Conservation (phyloP, 2,888 invertebrate species). For the Drosophila pullipes region DNA sequence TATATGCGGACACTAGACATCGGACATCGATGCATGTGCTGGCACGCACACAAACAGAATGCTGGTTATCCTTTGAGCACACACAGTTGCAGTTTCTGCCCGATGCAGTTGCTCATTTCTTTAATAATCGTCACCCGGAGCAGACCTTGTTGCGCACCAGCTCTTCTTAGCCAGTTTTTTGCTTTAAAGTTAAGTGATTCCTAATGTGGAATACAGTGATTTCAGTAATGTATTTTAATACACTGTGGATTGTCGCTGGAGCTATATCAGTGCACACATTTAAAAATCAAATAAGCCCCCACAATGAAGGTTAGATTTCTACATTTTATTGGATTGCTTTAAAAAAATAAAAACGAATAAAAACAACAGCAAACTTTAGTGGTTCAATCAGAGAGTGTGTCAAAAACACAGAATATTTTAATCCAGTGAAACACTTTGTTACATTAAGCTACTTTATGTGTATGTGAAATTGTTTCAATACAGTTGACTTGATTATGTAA, state of each 20-base stretch:
- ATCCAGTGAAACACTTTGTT: not conserved
- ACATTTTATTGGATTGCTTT: not conserved
- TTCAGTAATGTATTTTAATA: constrained; percentile 21
- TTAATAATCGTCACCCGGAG: constrained; percentile 30
- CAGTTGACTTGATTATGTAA: not conserved
- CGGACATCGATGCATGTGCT: constrained; percentile 42
- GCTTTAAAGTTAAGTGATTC: constrained; percentile 10
- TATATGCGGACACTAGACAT: constrained; percentile 27
- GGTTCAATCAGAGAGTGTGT: not conserved
- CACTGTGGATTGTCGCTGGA: constrained; percentile 27
- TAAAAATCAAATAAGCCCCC: constrained; percentile 13
- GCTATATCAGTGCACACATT: constrained; percentile 1
- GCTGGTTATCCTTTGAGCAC: constrained; percentile 53
- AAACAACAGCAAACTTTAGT: not conserved
- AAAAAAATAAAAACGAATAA: not conserved
- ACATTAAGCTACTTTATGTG: too few relatives aligned
- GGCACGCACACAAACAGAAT: constrained; percentile 61
- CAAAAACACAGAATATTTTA: not conserved
- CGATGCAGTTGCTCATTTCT: constrained; percentile 63
- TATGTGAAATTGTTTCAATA: not conserved
- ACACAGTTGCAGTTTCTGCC: constrained; percentile 18
- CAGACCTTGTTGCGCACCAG: constrained; percentile 36
- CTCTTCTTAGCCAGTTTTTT: constrained; percentile 3
- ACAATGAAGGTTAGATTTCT: constrained; percentile 48
- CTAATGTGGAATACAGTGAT: constrained; percentile 29